Evolutionary conservation across 2,113 vertebrate species (phyloP).

Genomic region (Phycodurus eques): DNA sequence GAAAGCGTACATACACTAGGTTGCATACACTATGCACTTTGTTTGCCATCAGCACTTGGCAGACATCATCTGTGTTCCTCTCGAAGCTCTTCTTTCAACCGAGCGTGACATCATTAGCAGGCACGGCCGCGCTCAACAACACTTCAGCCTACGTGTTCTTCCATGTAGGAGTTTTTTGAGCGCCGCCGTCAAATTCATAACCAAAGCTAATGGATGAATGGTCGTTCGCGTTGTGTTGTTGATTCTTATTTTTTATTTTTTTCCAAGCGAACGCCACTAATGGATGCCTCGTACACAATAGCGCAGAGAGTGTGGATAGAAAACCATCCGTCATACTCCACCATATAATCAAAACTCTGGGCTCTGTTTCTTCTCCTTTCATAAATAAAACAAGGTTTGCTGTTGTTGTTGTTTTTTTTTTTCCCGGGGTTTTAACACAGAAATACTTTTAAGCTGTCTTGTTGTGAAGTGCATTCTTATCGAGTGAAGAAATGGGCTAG

Average conservation of each 20-base stretch:
- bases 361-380: constrained; percentile 11
- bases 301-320: background rate
- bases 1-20: background rate
- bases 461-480: background rate
- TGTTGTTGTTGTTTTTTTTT: background rate
- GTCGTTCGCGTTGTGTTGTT: background rate
- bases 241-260: background rate
- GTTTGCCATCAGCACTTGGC: background rate
- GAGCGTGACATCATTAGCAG: constrained; percentile 6
- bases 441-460: constrained; percentile 39
- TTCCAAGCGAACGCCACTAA: background rate
- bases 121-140: background rate
- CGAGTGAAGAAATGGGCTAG: background rate
- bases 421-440: constrained; percentile 22
- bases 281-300: background rate
- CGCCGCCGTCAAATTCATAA: background rate
- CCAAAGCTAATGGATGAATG: constrained; percentile 1
- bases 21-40: background rate
- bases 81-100: constrained; percentile 6
- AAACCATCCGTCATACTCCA: constrained; percentile 13
- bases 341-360: constrained; percentile 13
- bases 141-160: background rate
- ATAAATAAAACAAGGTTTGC: constrained; percentile 14
- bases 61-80: background rate
- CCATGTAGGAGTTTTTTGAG: constrained; percentile 2